A percentile compares a stretch with the other conserved stretches of the same genome.
Conservation (phyloP, 2,888 invertebrate genomes). For the Cheilosia vulpina region DNA sequence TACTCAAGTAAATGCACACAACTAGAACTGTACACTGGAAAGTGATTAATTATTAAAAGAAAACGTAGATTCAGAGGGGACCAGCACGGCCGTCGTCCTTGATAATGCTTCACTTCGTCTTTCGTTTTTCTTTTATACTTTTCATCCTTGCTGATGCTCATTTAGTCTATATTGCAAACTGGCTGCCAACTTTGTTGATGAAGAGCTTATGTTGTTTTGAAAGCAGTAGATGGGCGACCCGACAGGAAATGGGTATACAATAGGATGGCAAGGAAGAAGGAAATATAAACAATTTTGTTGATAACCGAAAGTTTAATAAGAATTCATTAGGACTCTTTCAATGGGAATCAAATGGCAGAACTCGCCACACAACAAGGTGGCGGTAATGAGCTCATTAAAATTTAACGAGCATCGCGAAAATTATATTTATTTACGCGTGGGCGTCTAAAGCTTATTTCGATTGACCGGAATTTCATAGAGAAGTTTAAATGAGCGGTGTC, state of each 20-base stretch:
- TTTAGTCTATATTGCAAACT: constrained; percentile 22
- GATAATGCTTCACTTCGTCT: constrained; percentile 17
- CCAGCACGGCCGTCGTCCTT: neutral
- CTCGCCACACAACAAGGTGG: neutral
- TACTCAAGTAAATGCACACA: constrained; percentile 15
- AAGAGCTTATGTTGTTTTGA: constrained; percentile 20
- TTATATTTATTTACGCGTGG: too few relatives aligned
- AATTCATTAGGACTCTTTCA: constrained; percentile 5
- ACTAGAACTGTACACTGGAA: neutral
- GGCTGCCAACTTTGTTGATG: constrained; percentile 28
- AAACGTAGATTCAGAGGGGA: constrained; percentile 3
- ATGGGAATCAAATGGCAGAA: neutral
- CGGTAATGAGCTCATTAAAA: constrained; percentile 33
- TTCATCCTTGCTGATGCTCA: constrained; percentile 25
- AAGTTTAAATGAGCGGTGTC: too few relatives aligned
- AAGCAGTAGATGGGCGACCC: neutral
- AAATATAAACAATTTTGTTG: neutral
- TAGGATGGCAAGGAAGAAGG: neutral
- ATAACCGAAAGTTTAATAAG: constrained; percentile 16
- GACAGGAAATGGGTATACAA: too few relatives aligned
- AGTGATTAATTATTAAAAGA: constrained; percentile 36
- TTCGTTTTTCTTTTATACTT: neutral
- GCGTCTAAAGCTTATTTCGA: too few relatives aligned
- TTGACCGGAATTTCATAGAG: too few relatives aligned
- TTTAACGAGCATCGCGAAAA: neutral